phyloP scores from a whole-genome alignment of 2,888 invertebrate species.

The Drosophila kambysellisi region DNA sequence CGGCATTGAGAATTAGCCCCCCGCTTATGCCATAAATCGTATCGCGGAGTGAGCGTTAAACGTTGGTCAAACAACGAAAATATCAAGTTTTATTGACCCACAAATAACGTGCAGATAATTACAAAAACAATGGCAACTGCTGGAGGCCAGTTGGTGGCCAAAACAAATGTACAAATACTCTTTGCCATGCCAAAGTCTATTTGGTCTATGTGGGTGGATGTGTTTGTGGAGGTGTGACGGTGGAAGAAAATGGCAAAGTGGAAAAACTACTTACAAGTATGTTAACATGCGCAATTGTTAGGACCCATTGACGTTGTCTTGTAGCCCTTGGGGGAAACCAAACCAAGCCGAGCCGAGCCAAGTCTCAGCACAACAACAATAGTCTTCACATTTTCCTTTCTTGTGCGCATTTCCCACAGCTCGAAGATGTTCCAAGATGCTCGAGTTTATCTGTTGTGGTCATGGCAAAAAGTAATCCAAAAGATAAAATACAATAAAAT shows the following conservation, averaged over 20 bases:
- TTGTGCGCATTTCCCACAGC: conserved; percentile 40
- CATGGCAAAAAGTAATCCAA: conserved; percentile 79
- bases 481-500: conserved; percentile 80
- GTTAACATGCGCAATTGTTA: conserved; percentile 79
- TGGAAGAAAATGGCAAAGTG: conserved; percentile 67
- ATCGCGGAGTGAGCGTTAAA: conserved; percentile 41
- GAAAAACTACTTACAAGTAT: conserved; percentile 80
- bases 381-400: conserved; percentile 51
- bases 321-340: conserved; percentile 60
- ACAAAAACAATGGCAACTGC: conserved; percentile 73
- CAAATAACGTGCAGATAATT: conserved; percentile 81
- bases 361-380: conserved; percentile 53
- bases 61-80: conserved; percentile 65
- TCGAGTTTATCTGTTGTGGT: conserved; percentile 78
- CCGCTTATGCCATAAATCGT: conserved; percentile 66
- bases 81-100: conserved; percentile 80
- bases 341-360: conserved; percentile 16
- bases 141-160: conserved; percentile 58
- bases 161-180: conserved; percentile 64
- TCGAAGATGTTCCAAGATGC: conserved; percentile 65
- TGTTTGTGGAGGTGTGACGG: conserved; percentile 15
- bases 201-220: not conserved
- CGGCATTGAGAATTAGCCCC: conserved; percentile 65
- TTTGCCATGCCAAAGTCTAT: conserved; percentile 27
- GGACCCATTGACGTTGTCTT: conserved; percentile 43